phyloP scores from a whole-genome alignment of 1,140 invertebrate species.

The Drosophila tristis region DNA sequence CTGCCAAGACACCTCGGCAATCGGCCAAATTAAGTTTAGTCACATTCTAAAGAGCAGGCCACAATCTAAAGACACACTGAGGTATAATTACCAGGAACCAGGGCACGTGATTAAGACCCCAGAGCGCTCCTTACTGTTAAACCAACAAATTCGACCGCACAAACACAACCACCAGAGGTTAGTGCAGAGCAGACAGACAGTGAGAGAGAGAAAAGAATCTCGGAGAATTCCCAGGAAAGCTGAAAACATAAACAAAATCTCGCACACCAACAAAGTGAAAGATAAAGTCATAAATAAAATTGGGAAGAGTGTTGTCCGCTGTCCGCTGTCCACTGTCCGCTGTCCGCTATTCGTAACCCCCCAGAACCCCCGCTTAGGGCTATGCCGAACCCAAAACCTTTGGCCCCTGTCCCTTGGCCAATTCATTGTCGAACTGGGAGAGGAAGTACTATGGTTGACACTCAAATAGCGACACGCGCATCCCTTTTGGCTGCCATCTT shows the following conservation, averaged over 20 bases:
- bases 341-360: neutral
- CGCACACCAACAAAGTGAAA: slow-evolving; percentile 66
- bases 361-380: neutral
- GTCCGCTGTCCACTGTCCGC: neutral
- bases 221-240: slow-evolving; percentile 77
- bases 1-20: slow-evolving; percentile 16
- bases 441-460: slow-evolving; percentile 50
- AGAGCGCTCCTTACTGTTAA: slow-evolving; percentile 6
- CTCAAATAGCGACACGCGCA: slow-evolving; percentile 65
- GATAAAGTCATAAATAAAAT: slow-evolving; percentile 83
- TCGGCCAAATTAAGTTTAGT: slow-evolving; percentile 69
- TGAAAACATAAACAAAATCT: slow-evolving; percentile 77
- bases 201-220: slow-evolving; percentile 56
- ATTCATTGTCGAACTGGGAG: slow-evolving; percentile 42
- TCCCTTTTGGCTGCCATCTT: slow-evolving; percentile 47
- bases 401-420: slow-evolving; percentile 29
- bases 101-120: slow-evolving; percentile 76
- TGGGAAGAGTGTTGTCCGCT: slow-evolving; percentile 60
- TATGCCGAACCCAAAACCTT: slow-evolving; percentile 5
- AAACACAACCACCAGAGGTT: slow-evolving; percentile 28
- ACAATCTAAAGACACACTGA: slow-evolving; percentile 70
- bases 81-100: slow-evolving; percentile 73
- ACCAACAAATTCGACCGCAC: slow-evolving; percentile 47
- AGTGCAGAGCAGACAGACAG: neutral
- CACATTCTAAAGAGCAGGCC: slow-evolving; percentile 61